Evolutionary conservation across 1,140 invertebrate species (phyloP).

Genomic region (Platorchestia sp.): DNA sequence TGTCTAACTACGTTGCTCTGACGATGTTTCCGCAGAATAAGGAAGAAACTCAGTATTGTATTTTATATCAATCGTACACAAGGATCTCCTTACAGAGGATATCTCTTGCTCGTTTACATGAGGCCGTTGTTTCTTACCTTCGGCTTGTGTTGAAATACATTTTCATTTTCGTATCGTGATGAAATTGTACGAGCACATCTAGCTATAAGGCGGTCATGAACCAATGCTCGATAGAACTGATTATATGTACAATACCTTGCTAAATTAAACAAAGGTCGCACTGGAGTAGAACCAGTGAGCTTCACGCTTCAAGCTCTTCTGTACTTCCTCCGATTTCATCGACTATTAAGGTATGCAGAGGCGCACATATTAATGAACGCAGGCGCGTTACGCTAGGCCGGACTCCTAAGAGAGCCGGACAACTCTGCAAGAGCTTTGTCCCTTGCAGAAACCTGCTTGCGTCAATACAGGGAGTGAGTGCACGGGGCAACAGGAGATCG

Average conservation of each 20-base stretch:
- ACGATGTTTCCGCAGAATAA: no score
- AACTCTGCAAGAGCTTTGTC: not conserved
- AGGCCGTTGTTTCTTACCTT: no score
- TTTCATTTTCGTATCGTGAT: no score
- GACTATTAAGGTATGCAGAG: not conserved
- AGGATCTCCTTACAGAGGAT: no score
- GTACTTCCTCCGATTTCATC: not conserved
- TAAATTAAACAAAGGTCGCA: not conserved
- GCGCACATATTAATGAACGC: not conserved
- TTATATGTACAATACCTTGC: not conserved
- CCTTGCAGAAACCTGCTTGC: not conserved
- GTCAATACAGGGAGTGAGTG: not conserved
- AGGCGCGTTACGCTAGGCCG: not conserved
- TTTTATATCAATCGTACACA: no score
- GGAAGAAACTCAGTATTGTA: no score
- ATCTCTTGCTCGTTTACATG: no score
- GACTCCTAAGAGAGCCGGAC: not conserved
- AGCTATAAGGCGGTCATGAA: not conserved
- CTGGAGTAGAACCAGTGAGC: not conserved
- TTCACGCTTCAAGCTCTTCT: not conserved
- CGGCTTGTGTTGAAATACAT: no score
- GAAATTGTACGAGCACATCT: not conserved
- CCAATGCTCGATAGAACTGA: not conserved
- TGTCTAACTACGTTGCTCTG: no score
- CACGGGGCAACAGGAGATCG: not conserved